Base-by-base conservation (phyloP, 1,140 invertebrate species). In the Apis florea region DNA sequence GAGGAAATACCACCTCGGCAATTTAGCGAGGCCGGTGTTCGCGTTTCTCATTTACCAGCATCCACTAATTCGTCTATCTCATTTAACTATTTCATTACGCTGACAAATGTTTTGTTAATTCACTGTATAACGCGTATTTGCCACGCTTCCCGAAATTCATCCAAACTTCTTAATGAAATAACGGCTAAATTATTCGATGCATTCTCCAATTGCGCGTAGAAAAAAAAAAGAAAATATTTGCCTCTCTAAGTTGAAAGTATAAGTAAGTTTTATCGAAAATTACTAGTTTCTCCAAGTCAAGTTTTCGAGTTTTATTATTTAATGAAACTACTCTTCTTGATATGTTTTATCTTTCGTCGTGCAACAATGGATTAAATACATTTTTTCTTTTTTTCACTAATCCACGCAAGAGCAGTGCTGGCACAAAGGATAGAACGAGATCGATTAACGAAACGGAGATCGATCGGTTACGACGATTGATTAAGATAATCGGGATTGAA, bases 51-150 rank as follows among this genome's bases (percentile, higher is more conserved):
- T 69, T 54, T 69, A 63, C 64, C 73, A 40, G 64, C 19, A 69
- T 77, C 47, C 64, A 6, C 64, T 77, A 77, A 82, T 82, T 82
- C 56, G 56, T 68, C 64, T 68, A 77, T 69, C 73, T 82, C 66
- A 54, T 82, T 82, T 69, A 77, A 82, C 79, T 40, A 69, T 69
- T 82, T 69, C 73, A 77, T 77, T 77, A 77, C 47, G 64, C 73
- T 77, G 79, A 75, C 79, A 77, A 82, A 76, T 69, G 73, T 82
- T 82, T 82, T 69, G 63, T 54, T 77, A 69, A 82, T 77, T 54
- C 64, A 17, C 49, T 12, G 47, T 51, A 47, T 67, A 67, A 80
- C 61, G 59, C 31, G 79, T 49, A 26, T 17, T 59, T n/a, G 24
- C 24, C 15, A 3, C 11, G 26, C 54, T 10, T 47, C 21, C 17